These are phyloP conservation scores for Grammomys surdaster DNA, from an alignment of 2,113 vertebrate species.

Conservation along the genomic window DNA sequence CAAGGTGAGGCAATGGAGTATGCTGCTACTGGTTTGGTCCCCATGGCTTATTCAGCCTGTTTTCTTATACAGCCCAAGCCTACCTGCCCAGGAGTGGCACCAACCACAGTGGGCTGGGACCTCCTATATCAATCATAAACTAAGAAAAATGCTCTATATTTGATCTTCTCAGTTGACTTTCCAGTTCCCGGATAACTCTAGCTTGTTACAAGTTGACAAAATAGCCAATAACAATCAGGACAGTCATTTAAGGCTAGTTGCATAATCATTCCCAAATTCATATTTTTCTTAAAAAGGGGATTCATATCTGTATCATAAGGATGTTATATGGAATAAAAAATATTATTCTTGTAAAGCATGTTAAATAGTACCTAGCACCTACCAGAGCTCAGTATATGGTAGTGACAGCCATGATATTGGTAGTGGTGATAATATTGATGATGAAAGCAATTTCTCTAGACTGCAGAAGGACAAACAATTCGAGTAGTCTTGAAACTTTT, in stretches of 20 bases:
- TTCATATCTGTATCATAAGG: not conserved
- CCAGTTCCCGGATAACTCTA: not conserved
- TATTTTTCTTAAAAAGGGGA: slow-evolving; percentile 1
- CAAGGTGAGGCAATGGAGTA: not conserved
- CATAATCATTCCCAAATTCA: slow-evolving; percentile 32
- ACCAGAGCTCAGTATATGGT: not conserved
- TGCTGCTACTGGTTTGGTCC: not conserved
- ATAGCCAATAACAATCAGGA: not conserved
- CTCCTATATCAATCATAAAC: not conserved
- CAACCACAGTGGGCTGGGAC: not conserved
- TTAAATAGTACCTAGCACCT: not conserved
- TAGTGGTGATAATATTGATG: not conserved
- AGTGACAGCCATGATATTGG: not conserved
- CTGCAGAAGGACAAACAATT: not conserved
- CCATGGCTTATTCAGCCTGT: not conserved
- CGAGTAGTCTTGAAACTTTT: not conserved
- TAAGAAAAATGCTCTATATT: not conserved
- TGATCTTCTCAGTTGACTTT: not conserved
- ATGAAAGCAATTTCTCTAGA: not conserved
- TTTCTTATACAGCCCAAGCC: not conserved
- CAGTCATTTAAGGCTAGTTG: not conserved
- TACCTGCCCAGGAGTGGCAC: not conserved
- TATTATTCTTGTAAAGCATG: not conserved
- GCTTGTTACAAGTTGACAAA: not conserved
- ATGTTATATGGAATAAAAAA: not conserved